Percentiles rank a stretch among this genome's conserved stretches.
phyloP scores from a whole-genome alignment of 2,113 vertebrate genomes.

The Lota lota region DNA sequence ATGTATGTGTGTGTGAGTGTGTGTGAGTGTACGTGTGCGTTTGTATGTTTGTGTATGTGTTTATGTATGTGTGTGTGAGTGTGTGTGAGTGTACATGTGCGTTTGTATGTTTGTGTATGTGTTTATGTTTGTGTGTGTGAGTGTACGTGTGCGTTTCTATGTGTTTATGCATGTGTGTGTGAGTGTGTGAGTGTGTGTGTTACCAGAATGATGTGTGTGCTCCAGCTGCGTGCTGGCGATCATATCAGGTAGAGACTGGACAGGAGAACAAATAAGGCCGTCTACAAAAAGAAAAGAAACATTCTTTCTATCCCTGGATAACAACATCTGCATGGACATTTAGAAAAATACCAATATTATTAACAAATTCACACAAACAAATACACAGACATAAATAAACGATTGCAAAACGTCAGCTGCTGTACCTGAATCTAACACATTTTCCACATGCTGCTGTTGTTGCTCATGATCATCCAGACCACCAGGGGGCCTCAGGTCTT shows the following conservation, averaged over 20 bases:
- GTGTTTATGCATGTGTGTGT: too few relatives aligned
- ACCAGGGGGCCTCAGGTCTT: slow-evolving; percentile 60
- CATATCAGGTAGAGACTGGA: slow-evolving; percentile 67
- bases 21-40: too few relatives aligned
- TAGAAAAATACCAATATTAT: background rate
- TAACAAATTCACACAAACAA: background rate
- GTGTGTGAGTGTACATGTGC: background rate
- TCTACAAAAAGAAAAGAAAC: slow-evolving; percentile 57
- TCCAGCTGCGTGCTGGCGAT: slow-evolving; percentile 61
- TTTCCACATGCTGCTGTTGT: slow-evolving; percentile 53
- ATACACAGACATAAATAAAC: slow-evolving; percentile 4
- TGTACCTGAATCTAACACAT: slow-evolving; percentile 44
- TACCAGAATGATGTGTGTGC: slow-evolving; percentile 74
- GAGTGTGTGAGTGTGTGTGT: background rate
- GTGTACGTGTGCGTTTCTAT: background rate
- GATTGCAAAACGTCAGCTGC: background rate
- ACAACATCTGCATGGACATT: background rate
- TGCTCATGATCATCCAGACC: slow-evolving; percentile 51
- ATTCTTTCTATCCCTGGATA: background rate
- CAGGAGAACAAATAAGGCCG: slow-evolving; percentile 66
- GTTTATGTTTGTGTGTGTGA: background rate
- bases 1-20: too few relatives aligned
- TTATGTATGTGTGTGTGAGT: too few relatives aligned
- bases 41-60: too few relatives aligned
- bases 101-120: too few relatives aligned